Conservation (phyloP, 2,113 vertebrate species). For the Cisticola juncidis region DNA sequence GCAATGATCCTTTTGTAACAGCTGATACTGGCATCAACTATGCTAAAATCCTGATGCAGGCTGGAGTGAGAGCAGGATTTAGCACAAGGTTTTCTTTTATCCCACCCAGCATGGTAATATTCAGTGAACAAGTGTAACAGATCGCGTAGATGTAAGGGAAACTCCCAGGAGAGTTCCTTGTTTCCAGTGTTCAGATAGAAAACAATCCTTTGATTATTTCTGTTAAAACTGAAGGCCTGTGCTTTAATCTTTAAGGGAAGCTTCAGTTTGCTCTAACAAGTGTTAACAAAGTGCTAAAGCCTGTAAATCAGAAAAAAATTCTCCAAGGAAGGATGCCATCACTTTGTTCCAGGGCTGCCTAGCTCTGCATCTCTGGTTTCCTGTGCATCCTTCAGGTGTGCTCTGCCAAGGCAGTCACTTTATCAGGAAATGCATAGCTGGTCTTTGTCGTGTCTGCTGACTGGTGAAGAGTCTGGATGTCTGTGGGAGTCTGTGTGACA, state of each 20-base stretch:
- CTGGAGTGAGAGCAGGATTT: background rate
- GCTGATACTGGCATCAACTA: background rate
- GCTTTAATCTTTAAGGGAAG: background rate
- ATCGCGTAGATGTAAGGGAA: background rate
- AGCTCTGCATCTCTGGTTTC: background rate
- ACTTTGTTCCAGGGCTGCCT: background rate
- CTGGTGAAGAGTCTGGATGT: background rate
- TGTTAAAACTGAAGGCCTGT: background rate
- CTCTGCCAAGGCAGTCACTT: background rate
- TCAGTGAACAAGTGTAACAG: background rate
- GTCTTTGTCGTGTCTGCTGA: background rate
- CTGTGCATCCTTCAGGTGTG: rapidly evolving
- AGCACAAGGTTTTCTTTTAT: background rate
- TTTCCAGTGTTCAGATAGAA: background rate
- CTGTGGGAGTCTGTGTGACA: background rate
- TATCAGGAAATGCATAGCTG: background rate
- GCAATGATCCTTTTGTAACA: background rate
- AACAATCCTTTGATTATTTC: background rate
- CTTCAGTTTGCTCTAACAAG: background rate
- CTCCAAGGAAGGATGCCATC: background rate
- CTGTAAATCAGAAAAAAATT: background rate
- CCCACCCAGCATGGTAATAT: background rate
- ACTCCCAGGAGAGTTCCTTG: background rate
- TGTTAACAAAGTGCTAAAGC: background rate
- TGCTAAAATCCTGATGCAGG: background rate